Conservation (phyloP, 1,140 invertebrate genomes). For the Drosophila tristis region DNA sequence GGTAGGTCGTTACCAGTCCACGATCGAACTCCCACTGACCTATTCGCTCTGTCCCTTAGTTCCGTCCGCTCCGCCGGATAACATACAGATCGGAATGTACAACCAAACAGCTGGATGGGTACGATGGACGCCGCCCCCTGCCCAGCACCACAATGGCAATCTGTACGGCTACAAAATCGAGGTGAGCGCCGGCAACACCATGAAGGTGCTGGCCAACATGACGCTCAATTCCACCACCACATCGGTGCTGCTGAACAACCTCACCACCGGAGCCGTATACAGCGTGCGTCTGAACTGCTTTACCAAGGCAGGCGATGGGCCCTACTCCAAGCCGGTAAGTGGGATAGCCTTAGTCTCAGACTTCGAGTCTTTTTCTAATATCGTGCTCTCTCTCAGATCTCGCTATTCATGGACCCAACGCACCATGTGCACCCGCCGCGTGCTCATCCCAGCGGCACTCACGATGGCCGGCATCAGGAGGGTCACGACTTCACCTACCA, state of each 20-base stretch:
- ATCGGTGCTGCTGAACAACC: conserved; percentile 89
- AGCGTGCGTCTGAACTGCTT: conserved; percentile 90
- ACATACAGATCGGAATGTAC: conserved; percentile 92
- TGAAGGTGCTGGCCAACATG: conserved; percentile 88
- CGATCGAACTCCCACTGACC: neutral
- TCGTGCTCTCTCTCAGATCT: conserved; percentile 48
- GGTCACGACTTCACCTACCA: conserved; percentile 72
- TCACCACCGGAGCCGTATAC: conserved; percentile 89
- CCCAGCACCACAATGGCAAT: conserved; percentile 92
- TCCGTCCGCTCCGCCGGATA: conserved; percentile 92
- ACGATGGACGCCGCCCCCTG: conserved; percentile 91
- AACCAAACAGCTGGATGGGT: conserved; percentile 91
- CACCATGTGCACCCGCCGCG: conserved; percentile 85
- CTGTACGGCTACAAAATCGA: conserved; percentile 92
- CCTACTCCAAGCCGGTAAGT: conserved; percentile 87
- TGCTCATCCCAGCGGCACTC: conserved; percentile 85
- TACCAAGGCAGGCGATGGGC: conserved; percentile 89
- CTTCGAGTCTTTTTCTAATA: neutral
- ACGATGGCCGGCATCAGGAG: conserved; percentile 65
- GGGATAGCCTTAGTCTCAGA: fast-evolving
- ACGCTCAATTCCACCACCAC: conserved; percentile 90
- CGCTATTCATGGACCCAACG: conserved; percentile 87
- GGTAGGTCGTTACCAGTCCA: conserved; percentile 78
- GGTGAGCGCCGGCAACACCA: conserved; percentile 81
- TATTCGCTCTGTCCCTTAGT: conserved; percentile 84